These are phyloP conservation scores for Zygothrica quintamaculata DNA, from an alignment of 2,888 invertebrate species.

Conservation along the genomic window DNA sequence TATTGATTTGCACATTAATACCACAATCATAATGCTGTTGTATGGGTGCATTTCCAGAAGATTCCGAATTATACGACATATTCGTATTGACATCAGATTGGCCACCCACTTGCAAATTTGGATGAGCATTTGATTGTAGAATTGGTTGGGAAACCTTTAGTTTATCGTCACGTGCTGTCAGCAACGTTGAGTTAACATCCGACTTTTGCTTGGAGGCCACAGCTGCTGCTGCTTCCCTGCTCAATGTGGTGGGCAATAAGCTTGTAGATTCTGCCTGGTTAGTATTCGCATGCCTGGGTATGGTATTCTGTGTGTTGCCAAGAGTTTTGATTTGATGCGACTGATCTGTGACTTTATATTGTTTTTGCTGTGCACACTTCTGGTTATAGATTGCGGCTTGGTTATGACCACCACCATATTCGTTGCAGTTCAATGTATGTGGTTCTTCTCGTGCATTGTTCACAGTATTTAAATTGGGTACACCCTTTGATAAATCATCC, in stretches of 20 bases:
- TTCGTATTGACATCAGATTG: slow-evolving; percentile 67
- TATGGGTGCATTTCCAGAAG: slow-evolving; percentile 92
- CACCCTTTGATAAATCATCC: slow-evolving; percentile 74
- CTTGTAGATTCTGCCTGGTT: slow-evolving; percentile 49
- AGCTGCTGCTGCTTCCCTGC: slow-evolving; percentile 35
- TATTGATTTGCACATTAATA: slow-evolving; percentile 92
- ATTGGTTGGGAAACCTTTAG: slow-evolving; percentile 58
- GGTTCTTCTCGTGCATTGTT: slow-evolving; percentile 54
- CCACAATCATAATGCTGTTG: slow-evolving; percentile 90
- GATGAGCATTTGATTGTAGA: slow-evolving; percentile 40
- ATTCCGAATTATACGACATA: slow-evolving; percentile 92
- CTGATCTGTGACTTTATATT: slow-evolving; percentile 58
- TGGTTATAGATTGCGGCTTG: slow-evolving; percentile 62
- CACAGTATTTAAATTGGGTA: slow-evolving; percentile 28
- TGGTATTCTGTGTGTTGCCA: slow-evolving; percentile 58
- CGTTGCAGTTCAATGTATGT: slow-evolving; percentile 59
- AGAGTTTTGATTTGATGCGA: slow-evolving; percentile 69
- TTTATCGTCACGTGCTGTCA: slow-evolving; percentile 62
- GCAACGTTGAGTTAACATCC: slow-evolving; percentile 60
- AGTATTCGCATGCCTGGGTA: slow-evolving; percentile 50
- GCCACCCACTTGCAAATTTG: slow-evolving; percentile 71
- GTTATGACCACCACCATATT: slow-evolving; percentile 60
- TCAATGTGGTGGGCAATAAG: slow-evolving; percentile 50
- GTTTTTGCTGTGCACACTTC: slow-evolving; percentile 67
- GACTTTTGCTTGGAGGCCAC: slow-evolving; percentile 61